These are phyloP conservation scores for Nemoura dubitans DNA, from an alignment of 2,888 invertebrate species.

Conservation along the genomic window DNA sequence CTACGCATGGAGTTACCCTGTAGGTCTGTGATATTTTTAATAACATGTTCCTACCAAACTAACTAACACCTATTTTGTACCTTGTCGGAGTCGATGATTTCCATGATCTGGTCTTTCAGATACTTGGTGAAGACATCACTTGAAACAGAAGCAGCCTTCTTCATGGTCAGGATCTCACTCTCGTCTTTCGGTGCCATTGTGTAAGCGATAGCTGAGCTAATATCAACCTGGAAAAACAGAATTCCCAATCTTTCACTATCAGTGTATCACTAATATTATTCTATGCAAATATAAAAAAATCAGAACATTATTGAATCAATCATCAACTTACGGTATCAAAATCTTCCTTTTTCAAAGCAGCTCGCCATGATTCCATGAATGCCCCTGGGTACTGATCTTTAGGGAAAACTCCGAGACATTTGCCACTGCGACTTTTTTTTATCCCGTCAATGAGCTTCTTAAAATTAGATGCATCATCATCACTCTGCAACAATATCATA, in stretches of 20 bases:
- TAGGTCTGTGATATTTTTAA: too few species aligned
- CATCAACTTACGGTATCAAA: slow-evolving; percentile 73
- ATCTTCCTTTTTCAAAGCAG: slow-evolving; percentile 76
- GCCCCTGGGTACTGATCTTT: slow-evolving; percentile 95
- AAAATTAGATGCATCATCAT: slow-evolving; percentile 89
- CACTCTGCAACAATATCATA: slow-evolving; percentile 66
- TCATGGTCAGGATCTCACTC: slow-evolving; percentile 85
- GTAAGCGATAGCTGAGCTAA: slow-evolving; percentile 84
- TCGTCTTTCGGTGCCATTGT: slow-evolving; percentile 96
- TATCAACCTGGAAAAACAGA: slow-evolving; percentile 68
- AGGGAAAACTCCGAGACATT: slow-evolving; percentile 85
- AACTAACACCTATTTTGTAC: slow-evolving; percentile 58
- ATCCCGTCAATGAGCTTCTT: slow-evolving; percentile 78
- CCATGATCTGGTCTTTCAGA: slow-evolving; percentile 97
- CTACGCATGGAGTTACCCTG: too few species aligned
- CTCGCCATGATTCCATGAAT: slow-evolving; percentile 92
- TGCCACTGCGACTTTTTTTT: slow-evolving; percentile 88
- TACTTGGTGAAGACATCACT: slow-evolving; percentile 96
- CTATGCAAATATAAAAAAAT: too few species aligned
- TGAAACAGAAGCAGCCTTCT: slow-evolving; percentile 91
- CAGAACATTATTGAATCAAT: too few species aligned
- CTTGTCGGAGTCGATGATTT: slow-evolving; percentile 97
- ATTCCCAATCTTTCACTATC: background rate
- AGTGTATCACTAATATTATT: background rate
- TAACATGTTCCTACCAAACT: too few species aligned